Evolutionary conservation across 2,113 vertebrate genomes (phyloP).

Genomic region (Taxidea taxus): DNA sequence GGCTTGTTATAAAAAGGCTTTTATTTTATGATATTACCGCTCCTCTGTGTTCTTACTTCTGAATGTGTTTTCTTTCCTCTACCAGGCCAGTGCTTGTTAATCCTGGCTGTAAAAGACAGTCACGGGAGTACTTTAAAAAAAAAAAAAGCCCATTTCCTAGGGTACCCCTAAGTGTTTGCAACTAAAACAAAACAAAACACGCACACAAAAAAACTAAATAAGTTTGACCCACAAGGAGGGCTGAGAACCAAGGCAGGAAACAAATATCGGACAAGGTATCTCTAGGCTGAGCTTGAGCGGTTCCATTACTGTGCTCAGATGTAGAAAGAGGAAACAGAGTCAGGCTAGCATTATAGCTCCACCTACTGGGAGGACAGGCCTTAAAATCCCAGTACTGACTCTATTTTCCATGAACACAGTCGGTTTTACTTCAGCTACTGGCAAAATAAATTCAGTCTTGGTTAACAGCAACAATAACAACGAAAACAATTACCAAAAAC

Average conservation of each 20-base stretch:
- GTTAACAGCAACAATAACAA: neutral
- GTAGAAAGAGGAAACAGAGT: conserved; percentile 25
- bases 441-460: neutral
- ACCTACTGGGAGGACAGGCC: conserved; percentile 40
- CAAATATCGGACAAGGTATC: neutral
- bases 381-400: neutral
- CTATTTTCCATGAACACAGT: neutral
- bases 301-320: neutral
- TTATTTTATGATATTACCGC: neutral
- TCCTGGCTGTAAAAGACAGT: neutral
- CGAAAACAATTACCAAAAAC: neutral
- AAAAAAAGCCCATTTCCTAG: neutral
- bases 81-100: neutral
- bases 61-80: neutral
- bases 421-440: neutral
- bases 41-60: neutral
- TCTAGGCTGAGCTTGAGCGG: neutral
- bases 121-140: neutral
- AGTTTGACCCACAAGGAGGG: neutral
- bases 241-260: neutral
- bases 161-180: neutral
- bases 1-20: neutral
- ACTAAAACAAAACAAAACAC: neutral
- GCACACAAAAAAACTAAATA: neutral
- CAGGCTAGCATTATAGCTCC: conserved; percentile 41